These are phyloP conservation scores for Panthera tigris DNA, from an alignment of 2,113 vertebrate genomes.

Conservation along the genomic window DNA sequence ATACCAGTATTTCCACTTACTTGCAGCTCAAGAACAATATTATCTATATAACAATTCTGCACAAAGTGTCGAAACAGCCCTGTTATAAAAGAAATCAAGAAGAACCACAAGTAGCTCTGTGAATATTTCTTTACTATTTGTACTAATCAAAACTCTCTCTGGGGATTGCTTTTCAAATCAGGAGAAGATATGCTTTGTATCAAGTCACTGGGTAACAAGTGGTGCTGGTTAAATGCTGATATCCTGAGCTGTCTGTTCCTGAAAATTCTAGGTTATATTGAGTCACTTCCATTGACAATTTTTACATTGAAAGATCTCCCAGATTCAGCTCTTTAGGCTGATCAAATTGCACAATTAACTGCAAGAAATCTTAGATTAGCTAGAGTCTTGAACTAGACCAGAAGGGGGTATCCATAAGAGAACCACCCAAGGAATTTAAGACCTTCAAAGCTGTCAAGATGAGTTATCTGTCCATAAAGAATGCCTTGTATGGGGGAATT, in stretches of 20 bases:
- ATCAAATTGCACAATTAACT: conserved; percentile 54
- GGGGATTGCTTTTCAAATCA: background rate
- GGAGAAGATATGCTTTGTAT: background rate
- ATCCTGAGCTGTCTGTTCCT: background rate
- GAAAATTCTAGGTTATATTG: conserved; percentile 55
- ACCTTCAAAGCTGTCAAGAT: conserved; percentile 54
- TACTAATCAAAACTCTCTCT: background rate
- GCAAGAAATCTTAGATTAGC: conserved; percentile 42
- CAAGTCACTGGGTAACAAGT: background rate
- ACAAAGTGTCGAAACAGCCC: background rate
- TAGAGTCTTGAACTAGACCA: background rate
- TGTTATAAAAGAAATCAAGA: background rate
- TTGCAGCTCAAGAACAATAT: background rate
- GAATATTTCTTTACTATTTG: background rate
- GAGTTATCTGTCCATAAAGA: conserved; percentile 63
- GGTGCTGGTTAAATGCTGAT: background rate
- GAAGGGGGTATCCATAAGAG: background rate
- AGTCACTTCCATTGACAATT: conserved; percentile 43
- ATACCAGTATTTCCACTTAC: background rate
- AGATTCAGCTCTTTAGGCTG: conserved; percentile 52
- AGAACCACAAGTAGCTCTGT: conserved; percentile 7
- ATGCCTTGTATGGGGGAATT: conserved; percentile 34
- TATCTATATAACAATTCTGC: background rate
- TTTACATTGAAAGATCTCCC: conserved; percentile 68
- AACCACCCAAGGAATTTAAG: conserved; percentile 52